phyloP scores from a whole-genome alignment of 2,888 invertebrate genomes.

The Tachina lurida region DNA sequence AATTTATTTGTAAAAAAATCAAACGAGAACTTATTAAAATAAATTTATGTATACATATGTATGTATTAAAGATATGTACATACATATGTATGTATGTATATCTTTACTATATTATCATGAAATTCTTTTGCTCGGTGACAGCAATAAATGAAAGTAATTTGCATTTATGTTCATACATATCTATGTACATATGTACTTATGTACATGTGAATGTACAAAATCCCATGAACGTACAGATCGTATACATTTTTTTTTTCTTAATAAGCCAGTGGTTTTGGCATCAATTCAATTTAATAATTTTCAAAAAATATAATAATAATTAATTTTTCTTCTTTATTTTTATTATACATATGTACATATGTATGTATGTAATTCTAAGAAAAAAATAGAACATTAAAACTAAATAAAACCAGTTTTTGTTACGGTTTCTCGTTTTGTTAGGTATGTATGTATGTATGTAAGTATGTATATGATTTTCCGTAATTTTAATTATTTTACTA shows the following conservation, averaged over 20 bases:
- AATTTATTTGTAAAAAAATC: constrained; percentile 24
- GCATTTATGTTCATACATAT: constrained; percentile 10
- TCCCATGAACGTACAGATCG: constrained; percentile 12
- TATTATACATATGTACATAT: neutral
- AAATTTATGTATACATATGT: neutral
- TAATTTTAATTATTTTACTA: neutral
- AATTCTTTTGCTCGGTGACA: neutral
- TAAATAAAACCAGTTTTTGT: neutral
- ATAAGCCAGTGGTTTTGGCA: constrained; percentile 45
- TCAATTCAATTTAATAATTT: constrained; percentile 55
- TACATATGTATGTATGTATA: neutral
- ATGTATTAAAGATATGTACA: too few species aligned
- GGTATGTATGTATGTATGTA: neutral
- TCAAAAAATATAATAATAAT: neutral
- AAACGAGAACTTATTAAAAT: constrained; percentile 4
- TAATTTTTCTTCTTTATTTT: neutral
- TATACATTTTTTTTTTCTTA: neutral
- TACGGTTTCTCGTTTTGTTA: neutral
- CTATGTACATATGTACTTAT: neutral
- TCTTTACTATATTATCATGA: neutral
- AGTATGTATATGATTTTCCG: neutral
- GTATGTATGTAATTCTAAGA: neutral
- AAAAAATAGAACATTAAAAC: neutral
- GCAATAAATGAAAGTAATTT: constrained; percentile 61
- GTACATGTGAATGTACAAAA: neutral